Evolutionary conservation across 2,888 invertebrate genomes (phyloP), one percentile per base, ranked within the genome.

Genomic region (Mylabris sibirica): DNA sequence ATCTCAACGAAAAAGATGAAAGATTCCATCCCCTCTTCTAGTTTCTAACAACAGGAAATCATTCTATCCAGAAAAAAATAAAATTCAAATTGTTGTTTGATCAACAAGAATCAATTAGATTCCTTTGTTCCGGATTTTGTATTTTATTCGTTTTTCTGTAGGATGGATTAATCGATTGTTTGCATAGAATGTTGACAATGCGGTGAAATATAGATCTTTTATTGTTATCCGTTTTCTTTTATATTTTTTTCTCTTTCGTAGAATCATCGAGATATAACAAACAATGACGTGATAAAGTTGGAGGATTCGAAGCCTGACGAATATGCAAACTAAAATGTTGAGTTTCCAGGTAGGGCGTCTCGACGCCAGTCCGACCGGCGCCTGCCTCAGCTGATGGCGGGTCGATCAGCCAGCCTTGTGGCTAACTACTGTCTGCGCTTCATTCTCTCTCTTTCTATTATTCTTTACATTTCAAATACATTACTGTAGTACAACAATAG

Each of bases 361-460:
- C 67, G 80, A 79, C 80, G 80, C 78, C 79, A 72, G 78, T 71
- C 78, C 74, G 79, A 68, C 79, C 75, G 79, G 78, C 78, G 82
- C 81, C 82, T 76, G 75, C 77, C 78, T 77, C 79, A 78, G 78
- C 77, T 81, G 81, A 81, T 79, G 79, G 75, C 82, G 81, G 82
- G 82, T 82, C 82, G 82, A 82, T 82, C 80, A 79, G 79, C 67
- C 75, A 74, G 77, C 78, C 79, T 77, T 79, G 77, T 76, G 76
- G 77, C 77, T 77, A 76, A 78, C 77, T 77, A 76, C 75, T 74
- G 79, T 78, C 77, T 75, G 75, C 75, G 75, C 73, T 67, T 72
- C 65, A 63, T 63, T 67, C 59, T 57, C 57, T 57, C 57, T 57
- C 57, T 14, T n/a, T 57, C 57, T 57, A 26, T 57, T n/a, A 26